Conservation (phyloP, 2,888 invertebrate genomes). For the Idaea aversata region DNA sequence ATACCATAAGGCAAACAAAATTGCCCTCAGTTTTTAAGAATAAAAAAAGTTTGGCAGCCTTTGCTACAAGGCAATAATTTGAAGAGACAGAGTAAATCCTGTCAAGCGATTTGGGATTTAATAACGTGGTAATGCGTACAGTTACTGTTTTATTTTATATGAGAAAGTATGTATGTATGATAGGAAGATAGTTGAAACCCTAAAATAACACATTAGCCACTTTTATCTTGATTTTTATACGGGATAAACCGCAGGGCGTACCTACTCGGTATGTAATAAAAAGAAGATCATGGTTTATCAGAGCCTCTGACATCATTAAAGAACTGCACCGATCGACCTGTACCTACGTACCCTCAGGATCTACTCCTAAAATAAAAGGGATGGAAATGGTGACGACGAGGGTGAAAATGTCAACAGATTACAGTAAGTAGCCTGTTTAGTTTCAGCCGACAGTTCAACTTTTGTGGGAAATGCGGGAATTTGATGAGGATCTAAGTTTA, state of each 20-base stretch:
- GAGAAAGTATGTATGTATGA: too few species aligned
- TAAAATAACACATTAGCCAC: too few species aligned
- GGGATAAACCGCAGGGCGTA: neutral
- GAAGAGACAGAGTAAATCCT: too few species aligned
- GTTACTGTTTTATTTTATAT: too few species aligned
- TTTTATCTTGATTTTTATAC: neutral
- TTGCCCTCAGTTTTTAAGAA: too few species aligned
- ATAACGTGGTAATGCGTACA: too few species aligned
- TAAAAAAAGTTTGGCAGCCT: too few species aligned
- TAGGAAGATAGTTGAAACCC: too few species aligned
- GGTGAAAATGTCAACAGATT: neutral
- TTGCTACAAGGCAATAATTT: too few species aligned
- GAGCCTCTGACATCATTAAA: neutral
- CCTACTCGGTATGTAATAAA: neutral
- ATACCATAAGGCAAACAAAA: too few species aligned
- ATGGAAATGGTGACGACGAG: neutral
- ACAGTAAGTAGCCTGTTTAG: conserved; percentile 1
- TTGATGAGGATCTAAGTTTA: neutral
- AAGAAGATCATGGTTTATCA: neutral
- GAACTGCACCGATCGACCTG: conserved; percentile 17
- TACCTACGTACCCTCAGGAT: conserved; percentile 15
- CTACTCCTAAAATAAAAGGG: neutral
- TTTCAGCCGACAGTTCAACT: neutral
- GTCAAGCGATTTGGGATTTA: too few species aligned
- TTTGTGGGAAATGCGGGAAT: neutral